These are phyloP conservation scores for Gobio occitaniae DNA, from an alignment of 2,797 vertebrate species.

Conservation along the genomic window DNA sequence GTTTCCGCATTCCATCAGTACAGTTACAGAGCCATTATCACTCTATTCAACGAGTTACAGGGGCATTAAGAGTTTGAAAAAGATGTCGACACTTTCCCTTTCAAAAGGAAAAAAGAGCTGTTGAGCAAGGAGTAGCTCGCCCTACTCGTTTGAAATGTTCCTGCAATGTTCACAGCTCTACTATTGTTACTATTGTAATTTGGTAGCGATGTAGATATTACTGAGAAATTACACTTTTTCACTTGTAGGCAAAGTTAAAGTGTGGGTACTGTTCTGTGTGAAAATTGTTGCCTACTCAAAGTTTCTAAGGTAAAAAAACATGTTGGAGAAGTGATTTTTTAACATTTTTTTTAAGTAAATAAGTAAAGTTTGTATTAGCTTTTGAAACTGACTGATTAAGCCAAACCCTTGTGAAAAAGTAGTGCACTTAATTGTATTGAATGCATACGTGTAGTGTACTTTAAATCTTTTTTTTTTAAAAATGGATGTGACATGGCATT, in stretches of 20 bases:
- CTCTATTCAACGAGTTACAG: not conserved
- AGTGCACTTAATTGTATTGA: not conserved
- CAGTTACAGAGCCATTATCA: not conserved
- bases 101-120: not conserved
- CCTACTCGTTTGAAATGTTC: not conserved
- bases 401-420: not conserved
- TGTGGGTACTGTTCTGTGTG: not conserved
- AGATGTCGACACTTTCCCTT: not conserved
- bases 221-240: not conserved
- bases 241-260: not conserved
- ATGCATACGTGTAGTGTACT: not conserved
- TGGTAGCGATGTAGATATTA: not conserved
- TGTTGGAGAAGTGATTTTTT: not conserved
- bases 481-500: too few species aligned
- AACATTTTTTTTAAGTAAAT: not conserved
- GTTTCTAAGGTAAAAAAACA: not conserved
- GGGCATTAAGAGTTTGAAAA: too few species aligned
- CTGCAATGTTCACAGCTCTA: not conserved
- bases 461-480: too few species aligned
- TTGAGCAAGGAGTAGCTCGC: not conserved
- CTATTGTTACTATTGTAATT: not conserved
- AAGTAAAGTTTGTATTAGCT: not conserved
- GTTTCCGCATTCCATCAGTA: conserved; percentile 36
- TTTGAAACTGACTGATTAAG: not conserved
- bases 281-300: not conserved